phyloP scores from a whole-genome alignment of 2,113 vertebrate species.

The Oncorhynchus gorbuscha region DNA sequence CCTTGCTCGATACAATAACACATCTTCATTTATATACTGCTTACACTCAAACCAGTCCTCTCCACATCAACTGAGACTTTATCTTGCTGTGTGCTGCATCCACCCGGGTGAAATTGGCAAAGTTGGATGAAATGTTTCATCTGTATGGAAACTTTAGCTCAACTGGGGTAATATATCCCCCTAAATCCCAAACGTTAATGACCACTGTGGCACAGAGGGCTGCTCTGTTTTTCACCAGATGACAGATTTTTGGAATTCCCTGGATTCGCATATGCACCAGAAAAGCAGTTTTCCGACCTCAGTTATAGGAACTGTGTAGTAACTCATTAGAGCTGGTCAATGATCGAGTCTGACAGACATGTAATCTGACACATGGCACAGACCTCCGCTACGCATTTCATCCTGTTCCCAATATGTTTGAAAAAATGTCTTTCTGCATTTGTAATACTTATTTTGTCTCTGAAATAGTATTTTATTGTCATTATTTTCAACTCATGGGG shows the following conservation, averaged over 20 bases:
- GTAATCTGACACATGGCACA: slow-evolving; percentile 60
- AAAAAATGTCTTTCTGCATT: slow-evolving; percentile 51
- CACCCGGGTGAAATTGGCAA: slow-evolving; percentile 59
- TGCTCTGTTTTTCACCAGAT: slow-evolving; percentile 70
- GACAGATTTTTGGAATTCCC: slow-evolving; percentile 71
- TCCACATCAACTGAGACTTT: neutral
- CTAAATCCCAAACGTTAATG: slow-evolving; percentile 71
- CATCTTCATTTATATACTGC: neutral
- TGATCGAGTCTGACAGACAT: slow-evolving; percentile 69
- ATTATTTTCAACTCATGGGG: slow-evolving; percentile 6
- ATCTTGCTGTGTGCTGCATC: slow-evolving; percentile 30
- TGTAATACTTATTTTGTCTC: slow-evolving; percentile 41
- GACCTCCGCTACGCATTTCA: slow-evolving; percentile 52
- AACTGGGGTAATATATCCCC: slow-evolving; percentile 63
- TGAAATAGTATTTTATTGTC: slow-evolving; percentile 22
- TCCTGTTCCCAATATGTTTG: slow-evolving; percentile 38
- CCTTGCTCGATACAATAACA: no score
- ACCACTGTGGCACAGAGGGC: slow-evolving; percentile 64
- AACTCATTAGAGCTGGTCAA: slow-evolving; percentile 67
- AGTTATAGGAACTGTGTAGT: slow-evolving; percentile 53
- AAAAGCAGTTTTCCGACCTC: slow-evolving; percentile 63
- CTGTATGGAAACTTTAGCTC: slow-evolving; percentile 67
- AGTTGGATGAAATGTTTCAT: slow-evolving; percentile 63
- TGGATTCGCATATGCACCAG: slow-evolving; percentile 68
- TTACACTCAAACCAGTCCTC: neutral